Evolutionary conservation across 53 echinoderm and acorn worm species (phyloP).

Genomic region (Pentamera pediparva): DNA sequence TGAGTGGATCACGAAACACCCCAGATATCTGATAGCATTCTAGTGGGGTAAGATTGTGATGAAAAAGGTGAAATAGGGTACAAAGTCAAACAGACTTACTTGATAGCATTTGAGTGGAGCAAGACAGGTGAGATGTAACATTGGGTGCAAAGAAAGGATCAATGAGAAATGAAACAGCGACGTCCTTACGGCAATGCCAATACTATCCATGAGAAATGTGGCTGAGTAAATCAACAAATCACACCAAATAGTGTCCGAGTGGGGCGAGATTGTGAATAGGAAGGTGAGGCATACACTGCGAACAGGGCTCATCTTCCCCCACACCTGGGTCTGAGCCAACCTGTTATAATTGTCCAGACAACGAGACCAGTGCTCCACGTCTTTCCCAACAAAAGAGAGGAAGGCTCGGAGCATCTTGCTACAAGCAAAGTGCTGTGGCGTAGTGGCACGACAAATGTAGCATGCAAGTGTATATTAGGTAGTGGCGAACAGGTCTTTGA

Average conservation of each 20-base stretch:
- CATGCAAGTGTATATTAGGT: no score
- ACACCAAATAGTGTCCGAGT: conserved; percentile 68
- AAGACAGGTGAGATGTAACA: conserved; percentile 74
- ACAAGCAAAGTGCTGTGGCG: no score
- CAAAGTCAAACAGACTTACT: conserved; percentile 24
- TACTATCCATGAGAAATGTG: conserved; percentile 62
- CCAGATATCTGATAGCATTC: conserved; percentile 61
- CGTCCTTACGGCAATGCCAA: conserved; percentile 65
- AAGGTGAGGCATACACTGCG: no score
- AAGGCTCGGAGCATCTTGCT: no score
- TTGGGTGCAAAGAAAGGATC: conserved; percentile 73
- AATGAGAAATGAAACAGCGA: conserved; percentile 59
- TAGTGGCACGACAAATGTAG: no score
- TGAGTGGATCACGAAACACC: conserved; percentile 72
- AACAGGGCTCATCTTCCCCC: no score
- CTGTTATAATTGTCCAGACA: no score
- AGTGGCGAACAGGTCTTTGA: no score
- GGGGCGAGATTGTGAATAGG: conserved; percentile 86
- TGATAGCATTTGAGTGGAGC: conserved; percentile 78
- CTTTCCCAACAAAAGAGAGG: no score
- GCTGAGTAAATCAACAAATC: conserved; percentile 69
- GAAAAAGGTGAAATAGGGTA: conserved; percentile 46
- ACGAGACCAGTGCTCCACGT: no score
- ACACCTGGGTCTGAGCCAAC: no score
- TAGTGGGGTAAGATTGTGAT: conserved; percentile 88